A percentile compares a stretch with the other conserved stretches of the same genome.
Conservation (phyloP, 2,113 vertebrate species). For the Pomatorhinus ruficollis region DNA sequence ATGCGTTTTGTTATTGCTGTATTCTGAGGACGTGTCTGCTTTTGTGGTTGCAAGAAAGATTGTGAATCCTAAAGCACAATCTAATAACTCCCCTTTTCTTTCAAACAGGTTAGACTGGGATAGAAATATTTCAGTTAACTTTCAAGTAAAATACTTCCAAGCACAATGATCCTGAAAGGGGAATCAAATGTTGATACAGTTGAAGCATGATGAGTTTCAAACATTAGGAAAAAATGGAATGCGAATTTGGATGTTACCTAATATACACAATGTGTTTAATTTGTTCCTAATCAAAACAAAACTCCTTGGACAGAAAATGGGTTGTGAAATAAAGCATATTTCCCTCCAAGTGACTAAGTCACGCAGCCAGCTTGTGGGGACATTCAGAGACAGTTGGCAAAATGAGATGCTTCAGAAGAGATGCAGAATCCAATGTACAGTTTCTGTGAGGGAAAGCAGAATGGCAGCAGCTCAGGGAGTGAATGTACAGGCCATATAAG, state of each 20-base stretch:
- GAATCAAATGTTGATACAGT: not conserved
- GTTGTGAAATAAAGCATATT: slow-evolving; percentile 3
- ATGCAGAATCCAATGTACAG: not conserved
- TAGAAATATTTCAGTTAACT: not conserved
- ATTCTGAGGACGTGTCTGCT: not conserved
- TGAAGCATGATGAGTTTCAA: not conserved
- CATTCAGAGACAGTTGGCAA: slow-evolving; percentile 15
- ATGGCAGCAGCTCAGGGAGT: slow-evolving; percentile 28
- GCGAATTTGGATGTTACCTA: slow-evolving; percentile 1
- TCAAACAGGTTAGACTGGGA: not conserved
- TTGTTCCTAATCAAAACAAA: slow-evolving; percentile 33
- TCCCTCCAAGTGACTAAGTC: not conserved
- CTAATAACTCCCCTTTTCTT: not conserved
- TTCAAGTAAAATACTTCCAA: not conserved
- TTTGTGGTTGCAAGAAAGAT: not conserved
- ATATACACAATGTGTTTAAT: not conserved
- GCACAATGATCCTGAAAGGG: not conserved
- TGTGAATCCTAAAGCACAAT: not conserved
- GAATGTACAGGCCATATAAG: slow-evolving; percentile 57
- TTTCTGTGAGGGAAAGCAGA: slow-evolving; percentile 13
- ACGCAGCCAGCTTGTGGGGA: not conserved
- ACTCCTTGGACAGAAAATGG: not conserved
- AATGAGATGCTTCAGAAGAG: slow-evolving; percentile 17
- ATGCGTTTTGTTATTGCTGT: not conserved
- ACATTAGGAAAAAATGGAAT: not conserved